These are phyloP conservation scores for Graptemys geographica DNA, from an alignment of 2,797 vertebrate species.

Conservation along the genomic window DNA sequence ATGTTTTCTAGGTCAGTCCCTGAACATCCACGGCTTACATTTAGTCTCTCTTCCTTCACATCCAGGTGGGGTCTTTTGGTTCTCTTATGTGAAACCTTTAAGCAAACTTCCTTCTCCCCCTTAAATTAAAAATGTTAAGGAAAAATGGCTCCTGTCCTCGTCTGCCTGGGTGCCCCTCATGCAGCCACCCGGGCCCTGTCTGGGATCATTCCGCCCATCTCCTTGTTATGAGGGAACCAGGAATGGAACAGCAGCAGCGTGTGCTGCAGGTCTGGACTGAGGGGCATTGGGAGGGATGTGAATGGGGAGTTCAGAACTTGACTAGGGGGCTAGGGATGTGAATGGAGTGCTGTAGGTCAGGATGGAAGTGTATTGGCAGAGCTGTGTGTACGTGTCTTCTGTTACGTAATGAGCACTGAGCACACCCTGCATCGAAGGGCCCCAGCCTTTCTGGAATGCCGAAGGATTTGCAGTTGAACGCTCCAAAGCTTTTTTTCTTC, in stretches of 20 bases:
- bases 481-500: neutral
- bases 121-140: neutral
- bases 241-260: neutral
- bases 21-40: slow-evolving; percentile 22
- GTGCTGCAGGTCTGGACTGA: neutral
- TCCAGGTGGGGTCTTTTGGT: slow-evolving; percentile 33
- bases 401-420: neutral
- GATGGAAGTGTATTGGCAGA: neutral
- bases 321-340: neutral
- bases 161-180: neutral
- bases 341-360: neutral
- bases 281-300: neutral
- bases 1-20: slow-evolving; percentile 8
- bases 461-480: slow-evolving; percentile 23
- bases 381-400: neutral
- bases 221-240: neutral
- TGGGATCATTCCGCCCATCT: neutral
- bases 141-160: neutral
- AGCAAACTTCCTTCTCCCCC: neutral
- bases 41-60: slow-evolving; percentile 47
- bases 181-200: neutral
- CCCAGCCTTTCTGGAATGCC: slow-evolving; percentile 18
- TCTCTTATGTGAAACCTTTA: neutral
- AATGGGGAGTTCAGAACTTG: neutral
- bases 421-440: slow-evolving; percentile 64